phyloP scores from a whole-genome alignment of 2,888 invertebrate genomes.

The Spatulosminthurus flaviceps region DNA sequence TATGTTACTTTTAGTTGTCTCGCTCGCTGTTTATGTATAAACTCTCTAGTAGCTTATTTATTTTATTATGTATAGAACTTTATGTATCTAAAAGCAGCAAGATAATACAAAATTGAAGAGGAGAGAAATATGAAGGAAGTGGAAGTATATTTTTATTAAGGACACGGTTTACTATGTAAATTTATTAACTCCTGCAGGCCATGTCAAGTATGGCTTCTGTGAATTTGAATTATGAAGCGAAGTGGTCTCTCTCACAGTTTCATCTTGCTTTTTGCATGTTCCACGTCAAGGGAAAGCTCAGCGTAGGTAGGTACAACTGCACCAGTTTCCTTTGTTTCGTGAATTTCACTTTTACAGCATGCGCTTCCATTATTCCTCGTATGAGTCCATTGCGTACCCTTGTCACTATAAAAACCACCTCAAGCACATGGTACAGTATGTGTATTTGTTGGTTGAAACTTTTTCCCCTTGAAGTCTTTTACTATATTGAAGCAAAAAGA shows the following conservation, averaged over 20 bases:
- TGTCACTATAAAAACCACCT: background rate
- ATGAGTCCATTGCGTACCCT: background rate
- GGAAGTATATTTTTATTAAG: background rate
- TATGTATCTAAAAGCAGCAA: no score
- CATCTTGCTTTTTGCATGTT: background rate
- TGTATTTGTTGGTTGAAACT: no score
- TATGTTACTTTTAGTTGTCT: no score
- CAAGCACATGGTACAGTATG: no score
- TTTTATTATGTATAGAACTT: no score
- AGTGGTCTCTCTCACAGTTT: slow-evolving; percentile 5
- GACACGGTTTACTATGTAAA: slow-evolving; percentile 16
- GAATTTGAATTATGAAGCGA: slow-evolving; percentile 22
- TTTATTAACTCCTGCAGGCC: slow-evolving; percentile 32
- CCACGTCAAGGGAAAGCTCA: background rate
- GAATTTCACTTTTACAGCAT: background rate
- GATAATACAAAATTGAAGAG: no score
- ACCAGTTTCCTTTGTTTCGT: background rate
- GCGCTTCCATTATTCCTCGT: background rate
- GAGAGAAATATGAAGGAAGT: no score
- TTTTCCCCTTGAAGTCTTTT: no score
- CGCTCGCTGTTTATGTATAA: no score
- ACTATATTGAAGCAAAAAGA: no score
- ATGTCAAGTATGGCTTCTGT: slow-evolving; percentile 43
- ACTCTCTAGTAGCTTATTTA: no score
- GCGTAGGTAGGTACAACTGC: background rate